Evolutionary conservation across 2,797 vertebrate genomes (phyloP), one percentile per base, ranked within the genome.

Genomic region (Decapterus maruadsi): DNA sequence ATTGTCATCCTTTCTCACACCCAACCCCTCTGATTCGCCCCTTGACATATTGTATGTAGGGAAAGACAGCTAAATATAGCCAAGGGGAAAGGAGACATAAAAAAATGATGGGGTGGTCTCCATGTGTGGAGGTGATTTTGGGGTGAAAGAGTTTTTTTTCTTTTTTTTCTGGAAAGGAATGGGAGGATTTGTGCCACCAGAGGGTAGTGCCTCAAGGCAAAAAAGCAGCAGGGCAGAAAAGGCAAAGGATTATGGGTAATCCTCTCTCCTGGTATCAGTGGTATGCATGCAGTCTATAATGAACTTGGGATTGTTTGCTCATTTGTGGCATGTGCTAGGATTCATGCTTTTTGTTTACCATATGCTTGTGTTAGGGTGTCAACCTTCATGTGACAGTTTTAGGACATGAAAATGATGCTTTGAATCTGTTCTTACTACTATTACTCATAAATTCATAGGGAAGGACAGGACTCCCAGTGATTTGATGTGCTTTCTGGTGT

Each of bases 201-300:
- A 90, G 81, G 78, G 62, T 82, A 77, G 55, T 51, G 82, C 80
- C 84, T 87, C 63, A 46, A 84, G 87, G 83, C 82, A 76, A 77
- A 87, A 87, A 77, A 75, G 64, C 87, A 90, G 77, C 74, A 60
- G 82, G 81, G 83, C 78, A 82, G 79, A 78, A 87, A 84, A 82
- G 40, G 50, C 81, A 83, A 76, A 79, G 82, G 88, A 86, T 87
- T 90, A 76, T 90, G 86, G 77, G 85, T 92, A 90, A 91, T 91
- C 83, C 79, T 68, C 63, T 83, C 75, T 76, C 69, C 80, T 82
- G 67, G 77, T 80, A 71, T 87, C 66, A 74, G 74, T 80, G 57
- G 72, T 83, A 53, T 78, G 75, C 50, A 46, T 19, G 65, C 59
- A 61, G 75, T 81, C 72, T 72, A 89, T 87, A 73, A 86, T 81